Base-by-base conservation (phyloP, 2,888 invertebrate species). In the Pardosa pseudoannulata region DNA sequence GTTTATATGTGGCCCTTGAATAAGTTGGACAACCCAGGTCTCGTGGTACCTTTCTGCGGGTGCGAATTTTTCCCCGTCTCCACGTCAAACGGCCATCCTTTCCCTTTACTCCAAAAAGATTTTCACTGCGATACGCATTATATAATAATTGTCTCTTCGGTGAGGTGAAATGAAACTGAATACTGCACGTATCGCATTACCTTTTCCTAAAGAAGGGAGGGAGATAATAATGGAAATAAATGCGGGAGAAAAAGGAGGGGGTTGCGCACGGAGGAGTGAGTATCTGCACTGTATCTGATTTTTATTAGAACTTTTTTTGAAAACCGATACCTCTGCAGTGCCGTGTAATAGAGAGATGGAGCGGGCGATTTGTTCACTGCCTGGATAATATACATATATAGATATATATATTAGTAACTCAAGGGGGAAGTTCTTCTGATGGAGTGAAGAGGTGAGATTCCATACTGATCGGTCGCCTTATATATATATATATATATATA, bases 101-200 rank as follows among this genome's bases (percentile, higher is more conserved):
- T 23, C n/a, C 11, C 23, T 23, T 23, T 3, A 56, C n/a, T n/a
- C 1, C 23, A 23, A 56, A 23, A 56, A n/a, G 56, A 56, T 56
- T 56, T 23, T 56, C 56, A 23, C 23, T 23, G 23, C 23, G 56
- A 56, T 56, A 56, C 46, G 56, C 23, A 56, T 56, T 56, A 56
- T 56, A 23, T 56, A 56, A 56, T 56, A 56, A 56, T 56, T 56
- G 56, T 56, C 56, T 16, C 23, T 56, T 2, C 3, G 23, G 23
- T 2, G 23, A 23, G 5, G 11, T 19, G 23, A 56, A 56, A 56
- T 23, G 56, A 56, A 56, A 56, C 56, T 23, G 19, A 56, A 56
- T 56, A 56, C 56, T 56, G 56, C 56, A 23, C 56, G 23, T 56
- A 56, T 56, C 56, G 23, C 23, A 56, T 56, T 56, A 23, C 56